Base-by-base conservation (phyloP, 2,113 vertebrate genomes). In the Hippolais icterina region DNA sequence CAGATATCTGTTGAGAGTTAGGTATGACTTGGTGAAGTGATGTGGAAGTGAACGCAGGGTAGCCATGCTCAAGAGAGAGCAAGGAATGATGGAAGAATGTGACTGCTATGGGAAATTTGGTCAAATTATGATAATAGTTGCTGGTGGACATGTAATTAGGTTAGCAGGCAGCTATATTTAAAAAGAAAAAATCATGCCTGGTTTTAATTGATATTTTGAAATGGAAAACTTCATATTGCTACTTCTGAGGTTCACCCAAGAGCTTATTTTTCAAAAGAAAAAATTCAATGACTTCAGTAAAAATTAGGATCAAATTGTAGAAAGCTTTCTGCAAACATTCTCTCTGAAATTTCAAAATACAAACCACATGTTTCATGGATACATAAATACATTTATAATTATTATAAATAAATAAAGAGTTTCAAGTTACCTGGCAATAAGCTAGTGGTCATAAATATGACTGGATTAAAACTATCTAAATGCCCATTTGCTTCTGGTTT, bases 141-240 rank as follows among this genome's bases (percentile, higher is more conserved):
- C 71, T 74, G 68, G 57, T 80, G 70, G 82, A 52, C 41, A 44
- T 64, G 35, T 56, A 92, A 94, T 83, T 86, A 87, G 41, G 92
- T 93, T 94, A 92, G 64, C 79, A 75, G 44, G 59, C 39, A 94
- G 78, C 66, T 90, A 83, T 90, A 90, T 92, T 94, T 92, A 92
- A 93, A 87, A 90, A 72, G 5, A 54, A 93, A 82, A 89, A 90
- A 37, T 90, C 41, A 10, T 88, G 79, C 64, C 90, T 96, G 93
- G 50, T 88, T 96, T 96, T 94, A 94, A 95, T 63, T 90, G 93
- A 86, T 95, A 92, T 91, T 96, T 90, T 95, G 92, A 95, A 94
- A 93, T 63, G n/a, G 71, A 94, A 84, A 96, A 94, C 47, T 31
- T 83, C 41, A 35, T 83, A 94, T 52, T 91, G 71, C 56, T 83